A percentile compares a stretch with the other conserved stretches of the same genome.
Conservation (phyloP, 2,888 invertebrate species). For the Apeira syringaria region DNA sequence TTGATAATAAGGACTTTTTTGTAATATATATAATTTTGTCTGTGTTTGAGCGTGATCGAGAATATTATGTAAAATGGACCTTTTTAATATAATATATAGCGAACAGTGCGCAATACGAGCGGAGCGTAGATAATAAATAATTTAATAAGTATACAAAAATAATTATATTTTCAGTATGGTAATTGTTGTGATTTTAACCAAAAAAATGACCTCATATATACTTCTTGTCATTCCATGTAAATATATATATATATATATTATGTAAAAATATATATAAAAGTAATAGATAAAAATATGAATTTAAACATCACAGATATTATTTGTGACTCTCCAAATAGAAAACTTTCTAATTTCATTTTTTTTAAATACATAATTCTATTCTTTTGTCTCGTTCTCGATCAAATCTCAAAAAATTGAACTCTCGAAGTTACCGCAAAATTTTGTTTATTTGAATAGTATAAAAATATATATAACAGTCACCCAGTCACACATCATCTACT, state of each 20-base stretch:
- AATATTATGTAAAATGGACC: slow-evolving; percentile 18
- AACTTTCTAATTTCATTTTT: too few relatives aligned
- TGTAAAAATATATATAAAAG: too few relatives aligned
- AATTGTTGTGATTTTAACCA: slow-evolving; percentile 80
- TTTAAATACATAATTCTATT: too few relatives aligned
- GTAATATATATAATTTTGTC: slow-evolving; percentile 9
- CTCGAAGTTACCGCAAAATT: too few relatives aligned
- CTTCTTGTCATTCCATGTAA: slow-evolving; percentile 63
- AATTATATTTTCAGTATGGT: slow-evolving; percentile 71
- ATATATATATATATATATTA: slow-evolving; percentile 52
- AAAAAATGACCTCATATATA: slow-evolving; percentile 65
- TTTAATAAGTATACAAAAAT: slow-evolving; percentile 36
- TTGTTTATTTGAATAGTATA: too few relatives aligned
- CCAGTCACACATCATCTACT: too few relatives aligned
- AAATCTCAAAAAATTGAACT: too few relatives aligned
- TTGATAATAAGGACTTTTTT: slow-evolving; percentile 16
- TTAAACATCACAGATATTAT: too few relatives aligned
- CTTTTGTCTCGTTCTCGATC: too few relatives aligned
- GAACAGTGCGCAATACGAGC: slow-evolving; percentile 30
- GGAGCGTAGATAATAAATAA: slow-evolving; percentile 56
- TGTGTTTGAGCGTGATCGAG: slow-evolving; percentile 22
- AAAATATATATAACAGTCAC: too few relatives aligned
- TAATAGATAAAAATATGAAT: too few relatives aligned
- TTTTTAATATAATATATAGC: slow-evolving; percentile 14
- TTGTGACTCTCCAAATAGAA: too few relatives aligned